phyloP scores from a whole-genome alignment of 2,113 vertebrate species.

The Lepisosteus oculatus region DNA sequence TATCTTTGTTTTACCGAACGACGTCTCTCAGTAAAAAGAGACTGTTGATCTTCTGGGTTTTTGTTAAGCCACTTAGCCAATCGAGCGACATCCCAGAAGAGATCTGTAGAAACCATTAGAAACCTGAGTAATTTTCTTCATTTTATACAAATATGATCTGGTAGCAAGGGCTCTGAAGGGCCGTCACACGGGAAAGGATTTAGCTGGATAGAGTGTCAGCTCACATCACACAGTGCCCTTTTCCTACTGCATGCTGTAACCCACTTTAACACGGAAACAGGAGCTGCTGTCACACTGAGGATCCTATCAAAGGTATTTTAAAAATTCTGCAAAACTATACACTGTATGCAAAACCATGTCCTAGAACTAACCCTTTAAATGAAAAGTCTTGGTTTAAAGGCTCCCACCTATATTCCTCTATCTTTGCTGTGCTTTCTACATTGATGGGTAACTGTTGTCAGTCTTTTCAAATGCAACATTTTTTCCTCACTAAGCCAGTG shows the following conservation, averaged over 20 bases:
- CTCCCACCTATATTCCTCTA: too few species aligned
- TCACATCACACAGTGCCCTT: not conserved
- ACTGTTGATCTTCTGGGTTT: conserved; percentile 50
- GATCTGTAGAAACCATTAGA: conserved; percentile 44
- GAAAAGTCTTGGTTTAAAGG: too few species aligned
- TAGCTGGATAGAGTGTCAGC: not conserved
- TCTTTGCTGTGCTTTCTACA: too few species aligned
- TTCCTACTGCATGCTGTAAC: not conserved
- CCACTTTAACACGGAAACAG: too few species aligned
- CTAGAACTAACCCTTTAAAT: too few species aligned
- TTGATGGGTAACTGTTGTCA: too few species aligned
- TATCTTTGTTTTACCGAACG: conserved; percentile 44
- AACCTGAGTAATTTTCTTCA: conserved; percentile 47
- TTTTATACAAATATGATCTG: conserved; percentile 31
- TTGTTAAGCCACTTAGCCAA: conserved; percentile 51
- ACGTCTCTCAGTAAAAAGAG: conserved; percentile 48
- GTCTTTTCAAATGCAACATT: too few species aligned
- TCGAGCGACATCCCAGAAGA: conserved; percentile 39
- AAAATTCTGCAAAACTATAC: too few species aligned
- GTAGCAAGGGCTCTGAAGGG: not conserved
- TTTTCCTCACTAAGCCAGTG: too few species aligned
- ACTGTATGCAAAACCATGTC: too few species aligned
- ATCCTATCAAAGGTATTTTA: too few species aligned
- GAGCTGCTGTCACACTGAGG: too few species aligned
- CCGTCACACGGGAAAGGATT: not conserved